phyloP scores from a whole-genome alignment of 2,888 invertebrate genomes.

The Drosophila anceps region DNA sequence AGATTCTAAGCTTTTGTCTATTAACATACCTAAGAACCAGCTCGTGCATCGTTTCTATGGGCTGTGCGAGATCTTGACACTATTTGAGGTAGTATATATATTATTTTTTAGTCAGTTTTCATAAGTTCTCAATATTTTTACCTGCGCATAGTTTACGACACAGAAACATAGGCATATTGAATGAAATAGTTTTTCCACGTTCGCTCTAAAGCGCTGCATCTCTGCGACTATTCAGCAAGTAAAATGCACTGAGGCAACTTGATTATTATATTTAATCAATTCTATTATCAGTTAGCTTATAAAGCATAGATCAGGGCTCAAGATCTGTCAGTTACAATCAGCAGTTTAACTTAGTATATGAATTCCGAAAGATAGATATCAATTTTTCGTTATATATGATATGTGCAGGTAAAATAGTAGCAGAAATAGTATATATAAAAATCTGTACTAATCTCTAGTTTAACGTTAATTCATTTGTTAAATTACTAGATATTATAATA shows the following conservation, averaged over 20 bases:
- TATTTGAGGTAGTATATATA: background rate
- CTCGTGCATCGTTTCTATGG: conserved; percentile 20
- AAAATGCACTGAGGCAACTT: conserved; percentile 4
- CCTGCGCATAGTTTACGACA: conserved; percentile 10
- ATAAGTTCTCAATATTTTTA: background rate
- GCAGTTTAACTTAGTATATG: background rate
- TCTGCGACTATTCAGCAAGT: background rate
- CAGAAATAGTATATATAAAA: too few species aligned
- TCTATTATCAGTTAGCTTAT: conserved; percentile 25
- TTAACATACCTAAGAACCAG: conserved; percentile 46
- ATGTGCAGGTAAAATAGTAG: too few species aligned
- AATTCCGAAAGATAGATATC: too few species aligned
- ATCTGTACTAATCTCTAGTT: too few species aligned
- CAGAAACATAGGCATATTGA: conserved; percentile 6
- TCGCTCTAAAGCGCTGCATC: conserved; percentile 1
- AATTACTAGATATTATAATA: background rate
- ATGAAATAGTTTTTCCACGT: background rate
- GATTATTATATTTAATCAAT: background rate
- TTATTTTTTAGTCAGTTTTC: background rate
- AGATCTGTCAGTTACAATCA: background rate
- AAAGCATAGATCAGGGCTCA: background rate
- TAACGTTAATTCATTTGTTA: background rate
- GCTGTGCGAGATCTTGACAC: conserved; percentile 10
- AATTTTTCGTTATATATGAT: too few species aligned
- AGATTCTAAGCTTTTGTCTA: rapidly evolving